A percentile compares a stretch with the other conserved stretches of the same genome.
These are phyloP conservation scores for Magallana angulata DNA, from an alignment of 1,140 invertebrate species.

Conservation along the genomic window DNA sequence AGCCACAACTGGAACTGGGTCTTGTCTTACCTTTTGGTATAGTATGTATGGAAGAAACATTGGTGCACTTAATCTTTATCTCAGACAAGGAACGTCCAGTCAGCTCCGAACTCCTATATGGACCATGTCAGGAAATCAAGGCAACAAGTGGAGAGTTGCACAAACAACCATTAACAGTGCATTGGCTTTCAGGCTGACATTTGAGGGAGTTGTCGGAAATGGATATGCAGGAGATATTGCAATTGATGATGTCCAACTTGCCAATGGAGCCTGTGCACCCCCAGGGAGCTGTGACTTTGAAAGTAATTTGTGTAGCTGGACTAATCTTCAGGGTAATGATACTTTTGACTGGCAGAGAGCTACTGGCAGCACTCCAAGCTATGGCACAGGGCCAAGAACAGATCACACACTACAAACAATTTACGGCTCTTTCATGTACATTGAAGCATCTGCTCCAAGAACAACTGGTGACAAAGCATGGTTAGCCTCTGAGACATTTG, in stretches of 20 bases:
- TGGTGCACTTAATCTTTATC: slow-evolving; percentile 70
- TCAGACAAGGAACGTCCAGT: slow-evolving; percentile 45
- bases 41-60: slow-evolving; percentile 86
- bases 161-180: slow-evolving; percentile 62
- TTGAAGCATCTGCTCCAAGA: slow-evolving; percentile 73
- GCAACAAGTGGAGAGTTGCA: slow-evolving; percentile 65
- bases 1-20: slow-evolving; percentile 59
- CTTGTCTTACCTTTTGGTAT: slow-evolving; percentile 83
- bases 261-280: slow-evolving; percentile 56
- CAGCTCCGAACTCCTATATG: slow-evolving; percentile 57
- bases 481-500: slow-evolving; percentile 64
- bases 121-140: slow-evolving; percentile 65
- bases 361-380: slow-evolving; percentile 61
- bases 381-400: slow-evolving; percentile 65
- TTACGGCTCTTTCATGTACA: slow-evolving; percentile 76
- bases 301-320: slow-evolving; percentile 73
- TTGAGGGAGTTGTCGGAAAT: slow-evolving; percentile 69
- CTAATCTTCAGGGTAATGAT: slow-evolving; percentile 62
- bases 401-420: slow-evolving; percentile 66
- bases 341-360: slow-evolving; percentile 76
- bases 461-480: slow-evolving; percentile 69
- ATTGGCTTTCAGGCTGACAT: slow-evolving; percentile 59
- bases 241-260: slow-evolving; percentile 66
- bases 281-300: slow-evolving; percentile 76
- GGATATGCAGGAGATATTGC: slow-evolving; percentile 66